Percentiles rank a stretch among this genome's conserved stretches.
phyloP scores from a whole-genome alignment of 2,797 vertebrate species.

The Pseudocheirus occidentalis region DNA sequence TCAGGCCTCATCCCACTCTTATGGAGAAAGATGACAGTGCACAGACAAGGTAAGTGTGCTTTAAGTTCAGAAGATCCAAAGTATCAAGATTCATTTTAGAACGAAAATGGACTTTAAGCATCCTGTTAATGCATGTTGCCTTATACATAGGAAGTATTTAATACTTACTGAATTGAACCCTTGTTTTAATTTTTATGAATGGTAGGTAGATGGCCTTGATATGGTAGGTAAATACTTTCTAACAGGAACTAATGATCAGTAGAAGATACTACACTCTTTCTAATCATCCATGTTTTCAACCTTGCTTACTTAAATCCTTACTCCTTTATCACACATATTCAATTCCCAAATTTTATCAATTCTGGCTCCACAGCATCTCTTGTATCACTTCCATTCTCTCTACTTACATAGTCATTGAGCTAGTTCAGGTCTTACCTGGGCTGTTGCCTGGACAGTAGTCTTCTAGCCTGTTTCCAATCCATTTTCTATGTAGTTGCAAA shows the following conservation, averaged over 20 bases:
- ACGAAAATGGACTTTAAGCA: constrained; percentile 20
- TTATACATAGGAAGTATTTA: neutral
- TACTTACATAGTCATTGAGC: neutral
- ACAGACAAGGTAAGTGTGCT: constrained; percentile 90
- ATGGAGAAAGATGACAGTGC: constrained; percentile 97
- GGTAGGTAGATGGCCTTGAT: neutral
- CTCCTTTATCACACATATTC: neutral
- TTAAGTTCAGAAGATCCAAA: neutral
- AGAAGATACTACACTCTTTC: neutral
- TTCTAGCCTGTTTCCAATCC: neutral
- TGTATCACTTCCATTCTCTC: neutral
- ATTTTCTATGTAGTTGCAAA: no score
- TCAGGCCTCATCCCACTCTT: constrained; percentile 96
- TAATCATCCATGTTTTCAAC: neutral
- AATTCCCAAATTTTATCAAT: neutral
- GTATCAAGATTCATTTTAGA: constrained; percentile 30
- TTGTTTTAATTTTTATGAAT: neutral
- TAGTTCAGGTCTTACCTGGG: neutral
- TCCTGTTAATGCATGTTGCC: neutral
- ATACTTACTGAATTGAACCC: neutral
- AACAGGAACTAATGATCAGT: neutral
- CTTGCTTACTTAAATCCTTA: neutral
- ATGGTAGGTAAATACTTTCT: neutral
- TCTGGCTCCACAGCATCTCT: neutral
- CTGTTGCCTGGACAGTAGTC: neutral